Evolutionary conservation across 2,888 invertebrate species (phyloP), one percentile per base, ranked within the genome.

Genomic region (Achlya flavicornis): DNA sequence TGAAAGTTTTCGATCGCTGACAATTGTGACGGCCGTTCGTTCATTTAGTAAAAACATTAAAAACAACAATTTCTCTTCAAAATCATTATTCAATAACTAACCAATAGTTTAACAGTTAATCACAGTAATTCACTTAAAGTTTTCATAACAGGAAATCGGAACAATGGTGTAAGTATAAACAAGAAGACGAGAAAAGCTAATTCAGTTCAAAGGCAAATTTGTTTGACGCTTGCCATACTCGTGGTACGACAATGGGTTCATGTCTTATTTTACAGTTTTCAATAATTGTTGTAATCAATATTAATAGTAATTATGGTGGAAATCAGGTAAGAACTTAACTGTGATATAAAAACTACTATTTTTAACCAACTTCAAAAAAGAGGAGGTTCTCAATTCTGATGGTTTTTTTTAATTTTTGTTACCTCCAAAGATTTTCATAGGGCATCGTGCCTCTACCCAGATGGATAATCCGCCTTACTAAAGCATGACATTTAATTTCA

Each of bases 311-410:
- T 16, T 2, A 48, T 19, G 53, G 53, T 53, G 53, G 53, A 10
- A 19, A 61, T 63, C 67, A 66, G 65, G 70, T 77, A 19, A 26
- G 67, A 61, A 4, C 53, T 32, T 62, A n/a, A 46, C 1, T 41
- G 41, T 7, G 41, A 11, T 10, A 41, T 11, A 41, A 8, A n/a
- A n/a, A n/a, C n/a, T n/a, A n/a, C n/a, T n/a, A n/a, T n/a, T n/a
- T n/a, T n/a, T n/a, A n/a, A n/a, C n/a, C n/a, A n/a, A n/a, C n/a
- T n/a, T n/a, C n/a, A n/a, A n/a, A n/a, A n/a, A n/a, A n/a, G n/a
- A n/a, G n/a, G n/a, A n/a, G n/a, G n/a, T n/a, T n/a, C n/a, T n/a
- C n/a, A n/a, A n/a, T n/a, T n/a, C n/a, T n/a, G n/a, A n/a, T n/a
- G n/a, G n/a, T n/a, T n/a, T n/a, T n/a, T n/a, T n/a, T n/a, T n/a